Evolutionary conservation across 2,888 invertebrate genomes (phyloP), one percentile per base, ranked within the genome.

Genomic region (Drosophila robusta): DNA sequence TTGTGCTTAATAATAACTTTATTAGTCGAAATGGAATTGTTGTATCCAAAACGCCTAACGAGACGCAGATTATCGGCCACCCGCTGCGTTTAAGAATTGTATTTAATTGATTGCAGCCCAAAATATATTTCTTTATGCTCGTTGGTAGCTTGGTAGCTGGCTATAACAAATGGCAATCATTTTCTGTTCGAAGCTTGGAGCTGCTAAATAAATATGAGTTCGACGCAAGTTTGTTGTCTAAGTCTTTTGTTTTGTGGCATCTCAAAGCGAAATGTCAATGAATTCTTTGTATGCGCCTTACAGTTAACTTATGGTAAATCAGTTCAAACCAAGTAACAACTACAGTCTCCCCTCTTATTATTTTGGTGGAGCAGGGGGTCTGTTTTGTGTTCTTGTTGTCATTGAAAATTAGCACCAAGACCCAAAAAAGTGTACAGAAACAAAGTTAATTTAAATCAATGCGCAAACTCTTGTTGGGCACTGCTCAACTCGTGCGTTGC

Each of bases 121-220:
- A 71, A 60, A 54, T 69, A 51, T 72, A 54, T 78, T 80, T 67
- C 62, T 70, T 64, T 68, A 70, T 81, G 64, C 64, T 78, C 65
- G 44, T 68, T 77, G 63, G 57, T 58, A 44, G 64, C 50, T 60
- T 55, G 51, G 63, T 58, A 69, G 75, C 65, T 56, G 47, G 38
- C 45, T 47, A 45, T 44, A 54, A 58, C 50, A 70, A 75, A 55
- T 64, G 62, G 46, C 63, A 79, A 72, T 63, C 62, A 64, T 68
- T 58, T 42, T 51, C 26, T 12, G 44, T 44, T 52, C n/a, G 45
- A 9, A 4, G 22, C 4, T 52, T 14, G 34, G n/a, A 36, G 11
- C 73, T 77, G 72, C 55, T 88, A 88, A 78, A 82, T 83, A 88
- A 70, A 86, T 82, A 87, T 84, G 89, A 88, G 80, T 86, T 88